These are phyloP conservation scores for Anableps anableps DNA, from an alignment of 2,797 vertebrate species.

Conservation along the genomic window DNA sequence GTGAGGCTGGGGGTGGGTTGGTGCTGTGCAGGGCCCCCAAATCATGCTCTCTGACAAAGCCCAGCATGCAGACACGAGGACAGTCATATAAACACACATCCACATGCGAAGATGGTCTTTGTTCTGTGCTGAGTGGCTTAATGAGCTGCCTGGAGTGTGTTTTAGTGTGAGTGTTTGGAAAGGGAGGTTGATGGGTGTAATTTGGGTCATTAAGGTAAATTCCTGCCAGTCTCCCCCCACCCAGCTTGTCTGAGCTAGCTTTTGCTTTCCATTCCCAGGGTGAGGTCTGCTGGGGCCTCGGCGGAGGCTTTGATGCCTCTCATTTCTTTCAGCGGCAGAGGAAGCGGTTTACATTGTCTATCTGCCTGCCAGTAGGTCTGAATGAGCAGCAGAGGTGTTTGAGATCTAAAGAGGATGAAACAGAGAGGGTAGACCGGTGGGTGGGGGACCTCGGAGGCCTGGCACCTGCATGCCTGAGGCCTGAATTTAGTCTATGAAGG, in stretches of 20 bases:
- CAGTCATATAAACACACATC: constrained; percentile 50
- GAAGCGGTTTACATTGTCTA: constrained; percentile 47
- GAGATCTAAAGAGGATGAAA: constrained; percentile 28
- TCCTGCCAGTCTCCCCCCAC: constrained; percentile 42
- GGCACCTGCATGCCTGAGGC: constrained; percentile 36
- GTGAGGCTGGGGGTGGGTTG: constrained; percentile 12
- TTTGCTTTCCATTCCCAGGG: constrained; percentile 41
- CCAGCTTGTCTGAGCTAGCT: constrained; percentile 28
- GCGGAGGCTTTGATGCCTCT: constrained; percentile 60
- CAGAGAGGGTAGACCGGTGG: constrained; percentile 38
- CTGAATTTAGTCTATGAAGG: not conserved
- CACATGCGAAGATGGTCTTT: constrained; percentile 61
- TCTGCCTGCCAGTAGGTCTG: constrained; percentile 24
- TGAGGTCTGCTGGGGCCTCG: constrained; percentile 39
- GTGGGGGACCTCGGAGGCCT: constrained; percentile 4
- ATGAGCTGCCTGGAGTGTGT: constrained; percentile 56
- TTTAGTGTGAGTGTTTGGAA: constrained; percentile 41
- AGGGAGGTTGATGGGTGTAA: constrained; percentile 59
- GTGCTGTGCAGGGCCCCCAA: constrained; percentile 16
- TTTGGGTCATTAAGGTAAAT: constrained; percentile 72
- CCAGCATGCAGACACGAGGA: constrained; percentile 39
- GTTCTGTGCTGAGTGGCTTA: constrained; percentile 62
- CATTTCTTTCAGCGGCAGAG: constrained; percentile 38
- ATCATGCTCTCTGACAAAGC: constrained; percentile 58
- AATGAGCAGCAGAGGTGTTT: constrained; percentile 45